Evolutionary conservation across 2,888 invertebrate genomes (phyloP), one percentile per base, ranked within the genome.

Genomic region (Marronus borbonicus): DNA sequence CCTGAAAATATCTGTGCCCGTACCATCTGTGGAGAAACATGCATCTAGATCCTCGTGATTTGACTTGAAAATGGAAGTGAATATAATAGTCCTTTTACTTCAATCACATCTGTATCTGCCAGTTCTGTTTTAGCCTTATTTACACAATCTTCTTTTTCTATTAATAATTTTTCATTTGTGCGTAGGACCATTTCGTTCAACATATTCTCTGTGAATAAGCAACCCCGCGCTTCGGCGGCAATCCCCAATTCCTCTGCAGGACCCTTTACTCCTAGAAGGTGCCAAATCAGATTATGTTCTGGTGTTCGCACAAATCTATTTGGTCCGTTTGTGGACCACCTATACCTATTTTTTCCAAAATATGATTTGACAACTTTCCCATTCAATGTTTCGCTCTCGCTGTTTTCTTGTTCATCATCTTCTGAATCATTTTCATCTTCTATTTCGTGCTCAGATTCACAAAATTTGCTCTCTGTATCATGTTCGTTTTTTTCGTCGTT

Each of bases 61-160:
- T 60, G 58, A 60, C 58, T 60, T 60, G 58, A 1, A 17, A 17
- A 20, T 17, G 58, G 8, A 24, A 17, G 5, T 14, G 17, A 60
- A 60, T 20, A 60, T 60, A 60, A 7, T 60, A 60, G 58, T 8
- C 24, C 58, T 60, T 20, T 60, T 60, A 60, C 58, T 60, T 24
- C 8, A 60, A 60, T 8, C 58, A 60, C 58, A 24, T 60, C 58
- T 3, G 58, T 60, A 60, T 60, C 20, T 60, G 58, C 24, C 58
- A 24, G 24, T 60, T 60, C 58, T 60, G 20, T 60, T 60, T 20
- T 60, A 60, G 0, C 7, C 7, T 1, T 60, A 60, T 60, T 60
- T 60, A 20, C 20, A 60, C 17, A 60, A 60, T 60, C 20, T 17
- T 60, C 58, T 17, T 0, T 60, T 17, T 60, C 24, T 60, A 17